Conservation (phyloP, 2,113 vertebrate species). For the Gasterosteus aculeatus region DNA sequence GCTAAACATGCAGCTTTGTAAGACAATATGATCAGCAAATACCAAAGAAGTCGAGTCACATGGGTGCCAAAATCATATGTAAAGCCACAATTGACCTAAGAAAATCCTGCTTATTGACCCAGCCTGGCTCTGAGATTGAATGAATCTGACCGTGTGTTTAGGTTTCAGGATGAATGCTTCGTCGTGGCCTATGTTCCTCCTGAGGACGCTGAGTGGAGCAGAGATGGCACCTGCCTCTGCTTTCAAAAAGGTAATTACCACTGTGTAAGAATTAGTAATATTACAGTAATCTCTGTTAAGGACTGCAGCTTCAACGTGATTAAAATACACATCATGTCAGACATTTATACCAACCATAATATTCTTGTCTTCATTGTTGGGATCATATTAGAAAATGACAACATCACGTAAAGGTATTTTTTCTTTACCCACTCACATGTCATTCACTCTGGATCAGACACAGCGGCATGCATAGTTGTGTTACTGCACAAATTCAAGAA, state of each 20-base stretch:
- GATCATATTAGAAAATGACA: background rate
- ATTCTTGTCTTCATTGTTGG: background rate
- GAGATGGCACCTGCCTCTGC: slow-evolving; percentile 90
- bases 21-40: background rate
- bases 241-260: slow-evolving; percentile 89
- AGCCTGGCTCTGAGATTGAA: background rate
- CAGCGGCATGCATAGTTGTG: background rate
- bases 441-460: background rate
- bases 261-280: background rate
- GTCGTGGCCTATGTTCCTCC: slow-evolving; percentile 99
- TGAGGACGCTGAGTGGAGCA: slow-evolving; percentile 91
- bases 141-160: slow-evolving; percentile 57
- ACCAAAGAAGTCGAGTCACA: background rate
- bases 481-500: background rate
- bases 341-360: background rate
- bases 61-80: background rate
- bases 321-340: background rate
- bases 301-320: background rate
- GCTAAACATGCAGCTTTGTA: background rate
- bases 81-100: background rate
- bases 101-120: background rate
- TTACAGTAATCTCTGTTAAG: background rate
- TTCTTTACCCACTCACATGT: background rate
- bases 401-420: background rate
- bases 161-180: slow-evolving; percentile 96